Percentiles rank a stretch among this genome's conserved stretches.
These are phyloP conservation scores for Ypsolopha sequella DNA, from an alignment of 2,888 invertebrate species.

Conservation along the genomic window DNA sequence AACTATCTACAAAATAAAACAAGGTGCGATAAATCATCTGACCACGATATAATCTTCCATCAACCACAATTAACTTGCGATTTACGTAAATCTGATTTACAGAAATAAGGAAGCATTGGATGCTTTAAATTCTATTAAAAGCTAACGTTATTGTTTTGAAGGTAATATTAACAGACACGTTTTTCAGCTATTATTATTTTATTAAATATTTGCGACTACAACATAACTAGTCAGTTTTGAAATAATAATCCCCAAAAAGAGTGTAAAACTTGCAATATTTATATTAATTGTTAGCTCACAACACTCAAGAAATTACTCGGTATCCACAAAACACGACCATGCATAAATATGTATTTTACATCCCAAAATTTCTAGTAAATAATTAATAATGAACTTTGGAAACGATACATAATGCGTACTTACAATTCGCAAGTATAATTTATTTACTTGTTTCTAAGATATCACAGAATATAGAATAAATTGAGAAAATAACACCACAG, in stretches of 20 bases:
- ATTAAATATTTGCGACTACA: background rate
- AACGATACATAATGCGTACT: background rate
- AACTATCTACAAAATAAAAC: background rate
- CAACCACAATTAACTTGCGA: constrained; percentile 40
- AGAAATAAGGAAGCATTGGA: constrained; percentile 53
- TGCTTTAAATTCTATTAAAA: constrained; percentile 41
- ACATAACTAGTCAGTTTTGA: background rate
- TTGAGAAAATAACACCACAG: constrained; percentile 23
- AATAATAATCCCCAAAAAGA: background rate
- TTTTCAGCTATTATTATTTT: background rate
- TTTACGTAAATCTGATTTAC: constrained; percentile 60
- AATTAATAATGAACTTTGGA: background rate
- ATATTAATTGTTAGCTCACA: background rate
- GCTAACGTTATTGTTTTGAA: background rate
- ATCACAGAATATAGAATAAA: constrained; percentile 35
- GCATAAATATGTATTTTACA: background rate
- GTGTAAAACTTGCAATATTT: background rate
- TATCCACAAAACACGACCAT: too few relatives aligned
- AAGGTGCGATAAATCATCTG: constrained; percentile 24
- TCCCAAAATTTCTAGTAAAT: background rate
- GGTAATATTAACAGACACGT: background rate
- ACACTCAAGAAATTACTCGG: background rate
- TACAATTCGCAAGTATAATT: background rate
- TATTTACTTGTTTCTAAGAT: constrained; percentile 14
- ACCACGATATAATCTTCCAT: constrained; percentile 59